Evolutionary conservation across 2,888 invertebrate genomes (phyloP), one percentile per base, ranked within the genome.

Genomic region (Meliscaeva auricollis): DNA sequence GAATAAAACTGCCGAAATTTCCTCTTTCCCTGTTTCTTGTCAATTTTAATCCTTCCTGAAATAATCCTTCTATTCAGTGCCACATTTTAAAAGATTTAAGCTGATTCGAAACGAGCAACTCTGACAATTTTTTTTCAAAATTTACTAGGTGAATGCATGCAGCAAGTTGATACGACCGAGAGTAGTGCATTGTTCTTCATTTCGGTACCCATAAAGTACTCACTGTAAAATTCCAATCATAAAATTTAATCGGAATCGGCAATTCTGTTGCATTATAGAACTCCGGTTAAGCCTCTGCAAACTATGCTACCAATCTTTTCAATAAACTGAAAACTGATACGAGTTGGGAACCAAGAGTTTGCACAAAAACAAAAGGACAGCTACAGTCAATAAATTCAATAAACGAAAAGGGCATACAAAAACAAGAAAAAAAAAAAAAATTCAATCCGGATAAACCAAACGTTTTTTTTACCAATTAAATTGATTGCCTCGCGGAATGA

Each of bases 401-500:
- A 58, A 58, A 58, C 58, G 58, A 58, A 58, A 58, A 38, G 58
- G 58, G 58, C 58, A 38, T 64, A 44, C 11, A 38, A 46, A 15
- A 30, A 11, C 52, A 44, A 58, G 15, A 11, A 11, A 44, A 62
- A 32, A n/a, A 9, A 30, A 32, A 9, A 46, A 15, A 38, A 35
- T 22, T 17, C 58, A 60, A 76, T 58, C 58, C 11, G 58, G 20
- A 50, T 62, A 30, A 62, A 30, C 44, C 62, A 64, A 64, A 64
- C 52, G 58, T n/a, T 41, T 76, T 41, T 76, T 38, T 76, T 66
- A 56, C 66, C 81, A 82, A 82, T 82, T 82, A 82, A 66, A 68
- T 72, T 72, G 72, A 82, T 82, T 82, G 81, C 72, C 72, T 72
- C 46, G 60, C 44, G 76, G 58, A 76, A 76, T 76, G 70, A 50